These are phyloP conservation scores for Nymphalis polychloros DNA, from an alignment of 2,888 invertebrate species.

Conservation along the genomic window DNA sequence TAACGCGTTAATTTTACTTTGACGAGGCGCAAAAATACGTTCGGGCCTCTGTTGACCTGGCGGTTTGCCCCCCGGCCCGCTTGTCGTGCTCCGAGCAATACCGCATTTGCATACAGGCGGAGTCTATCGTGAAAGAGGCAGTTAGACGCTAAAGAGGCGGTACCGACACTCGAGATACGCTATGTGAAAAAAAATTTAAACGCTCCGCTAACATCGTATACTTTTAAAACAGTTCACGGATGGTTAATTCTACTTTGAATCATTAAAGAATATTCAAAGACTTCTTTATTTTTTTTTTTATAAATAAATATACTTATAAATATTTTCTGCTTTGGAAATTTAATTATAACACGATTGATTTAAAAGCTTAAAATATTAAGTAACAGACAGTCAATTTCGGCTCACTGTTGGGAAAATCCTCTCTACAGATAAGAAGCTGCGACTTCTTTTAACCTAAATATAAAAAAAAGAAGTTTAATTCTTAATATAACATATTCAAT, in stretches of 20 bases:
- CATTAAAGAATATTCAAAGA: constrained; percentile 15
- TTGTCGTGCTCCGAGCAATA: constrained; percentile 57
- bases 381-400: too few relatives aligned
- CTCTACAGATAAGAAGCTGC: too few relatives aligned
- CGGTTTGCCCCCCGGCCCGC: constrained; percentile 40
- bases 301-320: neutral
- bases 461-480: too few relatives aligned
- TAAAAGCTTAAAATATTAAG: too few relatives aligned
- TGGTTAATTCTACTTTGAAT: constrained; percentile 16
- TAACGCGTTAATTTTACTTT: constrained; percentile 79
- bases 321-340: constrained; percentile 2
- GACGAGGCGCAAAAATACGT: constrained; percentile 77
- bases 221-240: constrained; percentile 25
- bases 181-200: constrained; percentile 35
- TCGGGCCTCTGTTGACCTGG: constrained; percentile 45
- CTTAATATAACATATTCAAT: neutral
- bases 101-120: constrained; percentile 75
- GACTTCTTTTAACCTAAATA: too few relatives aligned
- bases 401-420: too few relatives aligned
- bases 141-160: constrained; percentile 65
- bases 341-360: neutral
- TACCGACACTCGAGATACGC: constrained; percentile 35
- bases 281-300: constrained; percentile 2
- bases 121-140: constrained; percentile 64
- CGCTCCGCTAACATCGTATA: constrained; percentile 23